Percentiles rank a stretch among this genome's conserved stretches.
These are phyloP conservation scores for Aphrophora alni DNA, from an alignment of 2,888 invertebrate genomes.

Conservation along the genomic window DNA sequence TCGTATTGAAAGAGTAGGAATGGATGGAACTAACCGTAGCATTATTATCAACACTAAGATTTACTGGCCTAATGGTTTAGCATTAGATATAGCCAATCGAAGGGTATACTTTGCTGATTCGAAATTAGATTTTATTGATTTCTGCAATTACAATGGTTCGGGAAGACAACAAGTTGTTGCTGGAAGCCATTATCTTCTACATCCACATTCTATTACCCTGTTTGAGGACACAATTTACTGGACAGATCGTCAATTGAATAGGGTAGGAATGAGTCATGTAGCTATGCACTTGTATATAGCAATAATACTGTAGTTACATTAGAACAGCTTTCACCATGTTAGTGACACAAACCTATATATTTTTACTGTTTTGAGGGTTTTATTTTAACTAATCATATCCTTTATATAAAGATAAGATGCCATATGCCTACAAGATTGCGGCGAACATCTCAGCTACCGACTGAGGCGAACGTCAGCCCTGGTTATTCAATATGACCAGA, in stretches of 20 bases:
- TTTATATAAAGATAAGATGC: too few species aligned
- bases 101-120: conserved; percentile 97
- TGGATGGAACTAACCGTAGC: conserved; percentile 90
- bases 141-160: conserved; percentile 94
- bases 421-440: too few species aligned
- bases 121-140: conserved; percentile 96
- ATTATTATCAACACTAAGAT: conserved; percentile 92
- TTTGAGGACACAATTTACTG: conserved; percentile 97
- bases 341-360: too few species aligned
- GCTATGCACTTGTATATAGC: too few species aligned
- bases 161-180: conserved; percentile 88
- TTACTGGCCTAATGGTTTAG: conserved; percentile 98
- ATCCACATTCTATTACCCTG: conserved; percentile 92
- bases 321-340: too few species aligned
- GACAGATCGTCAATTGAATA: conserved; percentile 93
- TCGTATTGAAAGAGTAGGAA: conserved; percentile 91
- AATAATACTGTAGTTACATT: too few species aligned
- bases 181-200: conserved; percentile 89
- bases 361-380: too few species aligned
- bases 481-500: too few species aligned
- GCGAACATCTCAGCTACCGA: too few species aligned
- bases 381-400: too few species aligned
- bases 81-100: conserved; percentile 91
- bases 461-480: too few species aligned
- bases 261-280: conserved; percentile 64